Evolutionary conservation across 2,797 vertebrate genomes (phyloP).

Genomic region (Platyrinchus mystaceus): DNA sequence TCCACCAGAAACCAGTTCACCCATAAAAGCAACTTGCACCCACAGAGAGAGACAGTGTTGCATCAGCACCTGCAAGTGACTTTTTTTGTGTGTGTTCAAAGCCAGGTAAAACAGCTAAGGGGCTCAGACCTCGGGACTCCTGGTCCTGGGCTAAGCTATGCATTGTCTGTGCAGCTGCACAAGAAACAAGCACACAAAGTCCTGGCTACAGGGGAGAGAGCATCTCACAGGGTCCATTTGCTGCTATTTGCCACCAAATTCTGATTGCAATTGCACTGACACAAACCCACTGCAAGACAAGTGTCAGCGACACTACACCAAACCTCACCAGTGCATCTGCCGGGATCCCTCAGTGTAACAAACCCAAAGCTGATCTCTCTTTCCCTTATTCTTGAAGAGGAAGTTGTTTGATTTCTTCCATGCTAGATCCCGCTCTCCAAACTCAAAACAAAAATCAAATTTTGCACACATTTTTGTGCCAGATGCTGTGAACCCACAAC

Average conservation of each 20-base stretch:
- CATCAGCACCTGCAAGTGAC: neutral
- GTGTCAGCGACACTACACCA: accelerated
- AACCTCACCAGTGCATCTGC: neutral
- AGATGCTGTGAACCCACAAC: neutral
- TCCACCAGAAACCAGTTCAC: neutral
- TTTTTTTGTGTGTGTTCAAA: neutral
- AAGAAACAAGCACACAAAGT: neutral
- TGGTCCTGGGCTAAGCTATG: neutral
- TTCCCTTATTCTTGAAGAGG: neutral
- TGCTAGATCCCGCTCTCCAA: neutral
- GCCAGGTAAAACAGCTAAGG: neutral
- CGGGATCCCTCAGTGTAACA: accelerated
- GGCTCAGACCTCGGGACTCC: neutral
- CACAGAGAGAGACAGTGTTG: neutral
- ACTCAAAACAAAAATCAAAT: neutral
- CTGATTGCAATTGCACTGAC: neutral
- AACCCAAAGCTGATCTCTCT: neutral
- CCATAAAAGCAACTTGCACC: neutral
- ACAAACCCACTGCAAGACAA: neutral
- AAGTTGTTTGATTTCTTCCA: neutral
- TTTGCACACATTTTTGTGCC: neutral
- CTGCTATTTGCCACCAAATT: constrained; percentile 7
- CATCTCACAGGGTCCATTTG: neutral
- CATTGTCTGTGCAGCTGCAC: neutral
- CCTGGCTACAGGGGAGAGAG: neutral